These are phyloP conservation scores for Pterostichus madidus DNA, from an alignment of 2,888 invertebrate species.

Conservation along the genomic window DNA sequence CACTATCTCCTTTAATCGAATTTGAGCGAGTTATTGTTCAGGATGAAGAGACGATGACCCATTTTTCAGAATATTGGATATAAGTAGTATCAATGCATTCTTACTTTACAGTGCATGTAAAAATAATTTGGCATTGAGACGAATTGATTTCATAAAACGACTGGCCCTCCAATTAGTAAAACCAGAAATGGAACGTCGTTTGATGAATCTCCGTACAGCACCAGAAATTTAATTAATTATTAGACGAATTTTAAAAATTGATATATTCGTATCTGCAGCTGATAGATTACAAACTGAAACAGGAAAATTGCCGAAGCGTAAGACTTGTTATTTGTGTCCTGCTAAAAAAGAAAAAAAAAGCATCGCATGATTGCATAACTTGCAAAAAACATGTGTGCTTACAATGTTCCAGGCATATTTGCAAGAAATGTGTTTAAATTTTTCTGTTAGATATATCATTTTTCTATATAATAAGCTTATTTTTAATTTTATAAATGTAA, in stretches of 20 bases:
- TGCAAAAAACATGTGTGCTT: slow-evolving; percentile 9
- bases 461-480: not conserved
- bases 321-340: slow-evolving; percentile 30
- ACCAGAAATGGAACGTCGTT: slow-evolving; percentile 28
- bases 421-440: slow-evolving; percentile 16
- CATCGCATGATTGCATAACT: slow-evolving; percentile 33
- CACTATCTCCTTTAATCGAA: too few species aligned
- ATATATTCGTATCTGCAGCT: too few species aligned
- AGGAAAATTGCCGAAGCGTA: slow-evolving; percentile 33
- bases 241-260: slow-evolving; percentile 25
- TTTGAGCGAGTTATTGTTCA: too few species aligned
- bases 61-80: too few species aligned
- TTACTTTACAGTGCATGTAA: too few species aligned
- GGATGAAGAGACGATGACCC: too few species aligned
- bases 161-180: slow-evolving; percentile 34
- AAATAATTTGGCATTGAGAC: too few species aligned
- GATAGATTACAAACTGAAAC: too few species aligned
- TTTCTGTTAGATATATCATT: not conserved
- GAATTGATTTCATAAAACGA: too few species aligned
- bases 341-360: slow-evolving; percentile 22
- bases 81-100: too few species aligned
- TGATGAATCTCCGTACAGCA: slow-evolving; percentile 17
- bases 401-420: slow-evolving; percentile 29
- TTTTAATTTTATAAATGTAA: slow-evolving; percentile 11
- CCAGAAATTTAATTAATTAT: slow-evolving; percentile 19